These are phyloP conservation scores for Papilio polyxenes DNA, from an alignment of 1,140 invertebrate species.

Conservation along the genomic window DNA sequence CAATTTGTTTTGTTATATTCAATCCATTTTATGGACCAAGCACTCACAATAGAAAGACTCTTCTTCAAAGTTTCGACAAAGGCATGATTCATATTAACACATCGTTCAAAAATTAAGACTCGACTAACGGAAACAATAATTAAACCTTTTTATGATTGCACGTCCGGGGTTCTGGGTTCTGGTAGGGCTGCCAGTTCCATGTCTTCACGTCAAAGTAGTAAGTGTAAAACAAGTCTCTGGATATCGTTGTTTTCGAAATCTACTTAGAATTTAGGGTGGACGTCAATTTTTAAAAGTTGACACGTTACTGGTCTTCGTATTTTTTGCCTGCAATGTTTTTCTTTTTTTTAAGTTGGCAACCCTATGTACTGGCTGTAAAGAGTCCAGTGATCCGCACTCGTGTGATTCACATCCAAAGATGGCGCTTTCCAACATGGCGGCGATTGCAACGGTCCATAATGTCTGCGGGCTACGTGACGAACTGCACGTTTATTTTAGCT, in stretches of 20 bases:
- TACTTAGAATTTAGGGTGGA: no score
- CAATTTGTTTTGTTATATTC: neutral
- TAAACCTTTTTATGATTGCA: constrained; percentile 20
- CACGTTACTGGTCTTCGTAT: neutral
- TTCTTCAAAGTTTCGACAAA: neutral
- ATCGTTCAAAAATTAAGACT: neutral
- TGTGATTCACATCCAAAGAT: constrained; percentile 49
- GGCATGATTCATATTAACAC: neutral
- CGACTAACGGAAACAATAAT: constrained; percentile 26
- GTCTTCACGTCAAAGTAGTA: neutral
- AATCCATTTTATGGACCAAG: neutral
- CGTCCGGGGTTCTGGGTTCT: neutral
- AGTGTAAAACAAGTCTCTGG: neutral
- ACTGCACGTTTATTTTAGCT: constrained; percentile 44
- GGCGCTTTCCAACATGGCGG: constrained; percentile 49
- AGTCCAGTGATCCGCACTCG: constrained; percentile 41
- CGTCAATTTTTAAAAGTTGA: neutral
- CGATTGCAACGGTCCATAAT: constrained; percentile 45
- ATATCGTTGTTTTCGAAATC: neutral
- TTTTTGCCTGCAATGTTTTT: neutral
- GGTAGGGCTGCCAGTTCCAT: neutral
- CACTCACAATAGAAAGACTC: neutral
- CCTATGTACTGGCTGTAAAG: constrained; percentile 35
- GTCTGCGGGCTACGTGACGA: constrained; percentile 48
- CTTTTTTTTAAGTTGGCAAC: neutral